Evolutionary conservation across 2,888 invertebrate genomes (phyloP), one percentile per base, ranked within the genome.

Genomic region (Carpatolechia fugitivella): DNA sequence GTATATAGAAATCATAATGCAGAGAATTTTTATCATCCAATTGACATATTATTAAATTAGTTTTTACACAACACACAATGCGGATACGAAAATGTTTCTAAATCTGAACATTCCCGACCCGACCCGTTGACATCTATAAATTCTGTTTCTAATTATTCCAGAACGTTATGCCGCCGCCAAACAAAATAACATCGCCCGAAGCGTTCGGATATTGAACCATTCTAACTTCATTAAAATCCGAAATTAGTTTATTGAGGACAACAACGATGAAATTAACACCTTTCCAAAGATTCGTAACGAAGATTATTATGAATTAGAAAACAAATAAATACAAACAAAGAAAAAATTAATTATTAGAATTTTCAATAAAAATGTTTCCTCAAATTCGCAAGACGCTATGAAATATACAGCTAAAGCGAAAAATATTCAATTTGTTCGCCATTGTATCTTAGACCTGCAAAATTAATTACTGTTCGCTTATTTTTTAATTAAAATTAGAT

Each of bases 401-500:
- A 67, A 76, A 70, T 78, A 78, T 72, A 69, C 72, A 66, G 60
- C 68, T 76, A 70, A 63, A 64, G 69, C 60, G 73, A 59, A 72
- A 72, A 66, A 64, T 18, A 72, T 70, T 82, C 80, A 78, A 82
- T 84, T 82, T 80, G 78, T 80, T 73, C 69, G 69, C 76, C 77
- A 82, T 82, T 83, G 78, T 81, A 79, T 75, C 77, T 69, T 69
- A 72, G 65, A 68, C 74, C 64, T 72, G 58, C 69, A 64, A 79
- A 85, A 87, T 82, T 84, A 86, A 86, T 86, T 84, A 80, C 76
- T 72, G 72, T 82, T 83, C 83, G 76, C 81, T 82, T 86, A 85
- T 82, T 85, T 83, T 85, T 86, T 85, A 84, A 86, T 87, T 86
- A 88, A 87, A 85, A 84, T 85, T 82, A 81, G 78, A 83, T 85